Percentiles rank a stretch among this genome's conserved stretches.
phyloP scores from a whole-genome alignment of 2,113 vertebrate species.

The Thymallus thymallus region DNA sequence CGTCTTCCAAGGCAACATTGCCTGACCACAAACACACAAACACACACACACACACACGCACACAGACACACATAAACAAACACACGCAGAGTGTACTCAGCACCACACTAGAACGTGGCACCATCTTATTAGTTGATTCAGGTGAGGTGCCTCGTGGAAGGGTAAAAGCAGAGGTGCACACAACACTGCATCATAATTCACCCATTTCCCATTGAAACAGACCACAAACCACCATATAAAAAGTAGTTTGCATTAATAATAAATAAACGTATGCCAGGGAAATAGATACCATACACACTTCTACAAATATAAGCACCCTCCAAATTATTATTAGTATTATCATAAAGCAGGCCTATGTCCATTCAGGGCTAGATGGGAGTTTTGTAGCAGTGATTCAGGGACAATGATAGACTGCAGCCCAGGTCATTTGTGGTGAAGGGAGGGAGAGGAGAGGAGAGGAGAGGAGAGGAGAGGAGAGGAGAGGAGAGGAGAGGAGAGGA shows the following conservation, averaged over 20 bases:
- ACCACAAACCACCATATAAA: not conserved
- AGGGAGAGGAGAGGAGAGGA: too few species aligned
- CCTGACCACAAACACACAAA: not conserved
- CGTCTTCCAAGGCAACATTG: too few species aligned
- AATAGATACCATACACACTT: not conserved
- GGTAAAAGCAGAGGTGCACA: not conserved
- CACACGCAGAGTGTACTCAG: not conserved
- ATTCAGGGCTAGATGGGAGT: constrained; percentile 6
- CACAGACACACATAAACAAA: not conserved
- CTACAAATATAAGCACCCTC: too few species aligned
- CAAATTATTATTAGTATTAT: too few species aligned
- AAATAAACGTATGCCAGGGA: not conserved
- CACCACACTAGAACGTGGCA: too few species aligned
- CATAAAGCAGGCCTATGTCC: not conserved
- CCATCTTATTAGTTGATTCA: not conserved
- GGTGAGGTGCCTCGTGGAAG: not conserved
- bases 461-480: constrained; percentile 9
- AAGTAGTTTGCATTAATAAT: not conserved
- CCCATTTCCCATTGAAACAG: not conserved
- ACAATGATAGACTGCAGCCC: constrained; percentile 27
- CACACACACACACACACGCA: not conserved
- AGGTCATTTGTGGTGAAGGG: constrained; percentile 36
- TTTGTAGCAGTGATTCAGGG: constrained; percentile 35
- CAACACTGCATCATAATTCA: not conserved
- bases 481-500: too few species aligned